Percentiles rank a stretch among this genome's conserved stretches.
Conservation (phyloP, 2,888 invertebrate species). For the Timandra comae region DNA sequence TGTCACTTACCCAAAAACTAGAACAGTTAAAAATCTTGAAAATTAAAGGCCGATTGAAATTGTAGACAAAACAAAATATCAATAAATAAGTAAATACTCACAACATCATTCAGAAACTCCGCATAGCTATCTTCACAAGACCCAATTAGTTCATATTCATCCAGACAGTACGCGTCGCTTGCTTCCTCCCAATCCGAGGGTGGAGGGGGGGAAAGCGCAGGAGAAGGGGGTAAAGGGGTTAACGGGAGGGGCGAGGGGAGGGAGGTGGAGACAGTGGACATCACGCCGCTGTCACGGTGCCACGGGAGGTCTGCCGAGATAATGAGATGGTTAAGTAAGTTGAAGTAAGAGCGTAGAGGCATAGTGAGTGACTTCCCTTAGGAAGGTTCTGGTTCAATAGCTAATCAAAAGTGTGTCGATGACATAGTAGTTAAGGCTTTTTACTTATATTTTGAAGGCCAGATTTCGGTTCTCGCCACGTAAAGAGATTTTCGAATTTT, state of each 20-base stretch:
- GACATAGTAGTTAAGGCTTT: too few relatives aligned
- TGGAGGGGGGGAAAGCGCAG: constrained; percentile 9
- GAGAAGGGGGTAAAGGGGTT: constrained; percentile 1
- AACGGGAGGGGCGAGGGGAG: constrained; percentile 1
- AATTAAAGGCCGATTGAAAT: too few relatives aligned
- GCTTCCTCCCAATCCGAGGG: constrained; percentile 60
- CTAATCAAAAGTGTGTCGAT: too few relatives aligned
- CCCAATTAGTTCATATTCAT: constrained; percentile 63
- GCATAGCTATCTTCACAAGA: constrained; percentile 10
- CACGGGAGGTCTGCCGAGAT: constrained; percentile 53
- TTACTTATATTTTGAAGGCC: too few relatives aligned
- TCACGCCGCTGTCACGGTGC: constrained; percentile 55
- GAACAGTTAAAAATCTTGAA: too few relatives aligned
- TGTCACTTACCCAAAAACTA: too few relatives aligned
- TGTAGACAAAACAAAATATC: neutral
- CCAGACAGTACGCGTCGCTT: constrained; percentile 51
- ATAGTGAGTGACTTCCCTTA: too few relatives aligned
- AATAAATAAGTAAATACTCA: neutral
- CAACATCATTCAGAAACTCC: neutral
- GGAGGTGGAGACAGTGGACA: constrained; percentile 8
- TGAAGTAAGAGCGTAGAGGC: too few relatives aligned
- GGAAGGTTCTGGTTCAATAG: too few relatives aligned
- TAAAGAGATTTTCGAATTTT: too few relatives aligned
- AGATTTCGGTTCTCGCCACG: neutral
- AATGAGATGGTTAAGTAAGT: too few relatives aligned